Percentiles rank a stretch among this genome's conserved stretches.
Conservation (phyloP, 1,140 invertebrate genomes). For the Cydia splendana region DNA sequence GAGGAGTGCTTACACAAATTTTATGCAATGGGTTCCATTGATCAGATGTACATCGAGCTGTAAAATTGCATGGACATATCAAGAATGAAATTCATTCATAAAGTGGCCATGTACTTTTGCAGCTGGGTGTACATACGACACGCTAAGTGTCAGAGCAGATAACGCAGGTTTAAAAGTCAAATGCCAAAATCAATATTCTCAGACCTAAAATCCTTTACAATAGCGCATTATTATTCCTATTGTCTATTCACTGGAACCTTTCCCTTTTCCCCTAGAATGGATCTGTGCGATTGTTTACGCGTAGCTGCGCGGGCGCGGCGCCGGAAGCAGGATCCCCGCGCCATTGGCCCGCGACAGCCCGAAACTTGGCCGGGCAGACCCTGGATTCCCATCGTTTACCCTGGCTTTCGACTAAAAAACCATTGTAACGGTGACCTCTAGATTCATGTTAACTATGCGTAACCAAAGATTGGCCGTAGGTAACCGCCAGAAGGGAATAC, state of each 20-base stretch:
- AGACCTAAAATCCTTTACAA: background rate
- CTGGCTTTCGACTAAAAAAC: background rate
- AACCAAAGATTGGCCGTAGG: conserved; percentile 10
- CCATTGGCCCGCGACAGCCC: conserved; percentile 62
- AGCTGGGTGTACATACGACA: too few species aligned
- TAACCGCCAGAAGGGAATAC: background rate
- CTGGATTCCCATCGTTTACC: background rate
- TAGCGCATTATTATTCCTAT: conserved; percentile 8
- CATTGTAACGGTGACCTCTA: background rate
- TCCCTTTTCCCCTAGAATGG: conserved; percentile 37
- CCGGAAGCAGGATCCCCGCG: conserved; percentile 75
- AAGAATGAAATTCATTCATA: too few species aligned
- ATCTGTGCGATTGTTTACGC: conserved; percentile 68
- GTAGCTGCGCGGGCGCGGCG: conserved; percentile 56
- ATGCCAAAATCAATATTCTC: background rate
- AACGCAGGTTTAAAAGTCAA: background rate
- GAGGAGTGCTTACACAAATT: too few species aligned
- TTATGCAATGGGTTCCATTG: too few species aligned
- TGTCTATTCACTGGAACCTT: conserved; percentile 26
- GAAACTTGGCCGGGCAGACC: conserved; percentile 48
- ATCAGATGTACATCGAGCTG: too few species aligned
- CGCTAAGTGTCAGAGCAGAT: background rate
- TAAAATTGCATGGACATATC: too few species aligned
- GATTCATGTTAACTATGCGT: background rate
- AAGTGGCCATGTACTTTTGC: too few species aligned